Evolutionary conservation across 2,797 vertebrate genomes (phyloP).

Genomic region (Sternotherus odoratus): DNA sequence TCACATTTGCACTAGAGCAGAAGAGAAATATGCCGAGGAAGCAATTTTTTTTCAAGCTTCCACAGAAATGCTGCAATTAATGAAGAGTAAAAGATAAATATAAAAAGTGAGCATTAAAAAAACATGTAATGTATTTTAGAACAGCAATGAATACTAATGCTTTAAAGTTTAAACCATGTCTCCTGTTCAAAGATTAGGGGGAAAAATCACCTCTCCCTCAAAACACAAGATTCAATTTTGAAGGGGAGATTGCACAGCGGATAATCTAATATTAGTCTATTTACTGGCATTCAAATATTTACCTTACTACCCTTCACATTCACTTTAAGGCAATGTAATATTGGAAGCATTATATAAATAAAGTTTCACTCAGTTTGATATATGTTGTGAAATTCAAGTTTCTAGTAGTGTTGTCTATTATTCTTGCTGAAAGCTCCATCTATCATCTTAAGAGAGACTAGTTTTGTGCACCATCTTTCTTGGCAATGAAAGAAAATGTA

Average conservation of each 20-base stretch:
- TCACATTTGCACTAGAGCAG: constrained; percentile 47
- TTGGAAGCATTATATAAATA: constrained; percentile 35
- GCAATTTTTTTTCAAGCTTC: constrained; percentile 63
- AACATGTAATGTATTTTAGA: constrained; percentile 48
- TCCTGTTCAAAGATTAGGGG: constrained; percentile 34
- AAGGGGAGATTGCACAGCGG: background rate
- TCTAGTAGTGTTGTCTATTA: background rate
- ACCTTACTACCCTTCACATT: constrained; percentile 41
- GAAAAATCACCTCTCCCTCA: constrained; percentile 21
- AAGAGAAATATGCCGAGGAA: constrained; percentile 43
- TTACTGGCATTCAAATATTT: constrained; percentile 66
- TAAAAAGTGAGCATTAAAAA: constrained; percentile 60
- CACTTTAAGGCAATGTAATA: constrained; percentile 54
- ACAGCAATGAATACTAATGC: constrained; percentile 60
- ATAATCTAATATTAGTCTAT: constrained; percentile 46
- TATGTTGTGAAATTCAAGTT: constrained; percentile 42
- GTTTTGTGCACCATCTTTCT: constrained; percentile 33
- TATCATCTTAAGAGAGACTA: constrained; percentile 42
- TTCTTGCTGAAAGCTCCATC: constrained; percentile 37
- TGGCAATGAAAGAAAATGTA: background rate
- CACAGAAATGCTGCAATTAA: constrained; percentile 64
- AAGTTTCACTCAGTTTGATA: constrained; percentile 52
- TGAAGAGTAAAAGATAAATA: constrained; percentile 60
- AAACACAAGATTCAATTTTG: constrained; percentile 47
- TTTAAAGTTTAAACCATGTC: constrained; percentile 40